phyloP scores from a whole-genome alignment of 2,113 vertebrate genomes.

The Melospiza melodia region DNA sequence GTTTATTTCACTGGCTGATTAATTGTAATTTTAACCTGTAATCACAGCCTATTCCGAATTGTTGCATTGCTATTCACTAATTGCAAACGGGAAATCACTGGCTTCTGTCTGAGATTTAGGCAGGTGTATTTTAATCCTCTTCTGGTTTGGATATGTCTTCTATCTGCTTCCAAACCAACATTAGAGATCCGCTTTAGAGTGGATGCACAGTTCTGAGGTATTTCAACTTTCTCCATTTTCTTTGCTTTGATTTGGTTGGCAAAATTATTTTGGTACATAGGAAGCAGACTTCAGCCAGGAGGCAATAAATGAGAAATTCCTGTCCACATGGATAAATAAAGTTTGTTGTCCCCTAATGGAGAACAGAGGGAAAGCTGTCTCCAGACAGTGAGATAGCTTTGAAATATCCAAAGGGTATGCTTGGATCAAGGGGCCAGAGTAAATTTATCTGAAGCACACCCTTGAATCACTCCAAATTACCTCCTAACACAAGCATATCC shows the following conservation, averaged over 20 bases:
- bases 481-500: neutral
- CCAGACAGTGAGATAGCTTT: neutral
- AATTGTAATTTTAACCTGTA: neutral
- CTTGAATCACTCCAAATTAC: neutral
- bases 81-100: neutral
- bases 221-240: neutral
- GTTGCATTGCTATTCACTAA: neutral
- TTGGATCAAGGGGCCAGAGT: neutral
- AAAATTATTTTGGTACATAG: neutral
- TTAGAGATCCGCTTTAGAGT: neutral
- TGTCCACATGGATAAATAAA: neutral
- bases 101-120: neutral
- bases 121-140: neutral
- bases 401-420: neutral
- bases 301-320: neutral
- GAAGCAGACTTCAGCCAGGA: neutral
- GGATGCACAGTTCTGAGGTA: neutral
- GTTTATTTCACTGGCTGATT: neutral
- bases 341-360: neutral
- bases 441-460: neutral
- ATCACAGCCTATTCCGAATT: neutral
- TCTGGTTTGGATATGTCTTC: neutral
- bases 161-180: neutral
- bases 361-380: neutral
- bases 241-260: neutral